phyloP scores from a whole-genome alignment of 2,113 vertebrate genomes.

The Chionis minor region DNA sequence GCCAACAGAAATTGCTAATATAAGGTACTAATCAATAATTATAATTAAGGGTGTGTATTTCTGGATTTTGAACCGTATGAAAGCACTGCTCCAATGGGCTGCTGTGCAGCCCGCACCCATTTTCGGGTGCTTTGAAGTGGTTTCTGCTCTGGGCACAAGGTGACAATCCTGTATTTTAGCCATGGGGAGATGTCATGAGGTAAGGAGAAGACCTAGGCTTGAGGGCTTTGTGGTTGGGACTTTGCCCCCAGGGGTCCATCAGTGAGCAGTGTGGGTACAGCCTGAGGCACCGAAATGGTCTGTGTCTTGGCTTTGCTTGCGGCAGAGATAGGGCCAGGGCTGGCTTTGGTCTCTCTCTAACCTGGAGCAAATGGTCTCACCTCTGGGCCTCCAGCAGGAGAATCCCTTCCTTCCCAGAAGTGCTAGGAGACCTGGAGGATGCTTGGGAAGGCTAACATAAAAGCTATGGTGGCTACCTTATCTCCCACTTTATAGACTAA shows the following conservation, averaged over 20 bases:
- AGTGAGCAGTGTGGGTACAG: background rate
- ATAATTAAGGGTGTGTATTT: too few relatives aligned
- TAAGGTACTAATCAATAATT: too few relatives aligned
- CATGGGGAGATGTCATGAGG: rapidly evolving
- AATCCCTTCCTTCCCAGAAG: background rate
- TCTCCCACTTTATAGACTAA: background rate
- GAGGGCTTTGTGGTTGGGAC: background rate
- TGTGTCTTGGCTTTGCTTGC: rapidly evolving
- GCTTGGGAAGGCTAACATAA: background rate
- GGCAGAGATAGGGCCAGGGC: background rate
- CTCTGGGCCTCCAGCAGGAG: background rate
- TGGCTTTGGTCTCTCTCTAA: background rate
- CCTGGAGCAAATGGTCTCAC: background rate
- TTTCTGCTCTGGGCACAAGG: background rate
- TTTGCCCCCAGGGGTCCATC: background rate
- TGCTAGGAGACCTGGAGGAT: background rate
- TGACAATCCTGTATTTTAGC: background rate
- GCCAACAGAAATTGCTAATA: too few relatives aligned
- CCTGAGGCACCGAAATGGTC: background rate
- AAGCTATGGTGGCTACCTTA: background rate
- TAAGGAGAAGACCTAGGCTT: background rate
- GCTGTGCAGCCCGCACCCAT: rapidly evolving
- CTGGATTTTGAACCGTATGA: too few relatives aligned
- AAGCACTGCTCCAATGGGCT: background rate
- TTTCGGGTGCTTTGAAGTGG: background rate